These are phyloP conservation scores for Falco columbarius DNA, from an alignment of 2,797 vertebrate genomes.

Conservation along the genomic window DNA sequence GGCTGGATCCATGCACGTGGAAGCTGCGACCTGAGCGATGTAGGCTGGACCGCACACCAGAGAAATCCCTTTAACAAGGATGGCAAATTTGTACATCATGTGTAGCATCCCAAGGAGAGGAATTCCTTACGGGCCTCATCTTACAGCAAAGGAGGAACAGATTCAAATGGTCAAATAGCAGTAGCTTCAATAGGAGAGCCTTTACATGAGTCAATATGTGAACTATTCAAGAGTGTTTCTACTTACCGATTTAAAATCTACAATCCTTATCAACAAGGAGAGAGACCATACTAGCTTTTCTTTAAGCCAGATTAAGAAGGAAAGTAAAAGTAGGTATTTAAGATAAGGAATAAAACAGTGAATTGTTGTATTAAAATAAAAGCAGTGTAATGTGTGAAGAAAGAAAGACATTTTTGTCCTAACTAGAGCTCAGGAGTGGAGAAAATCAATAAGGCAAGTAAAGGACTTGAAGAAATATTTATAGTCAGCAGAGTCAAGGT, in stretches of 20 bases:
- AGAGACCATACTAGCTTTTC: not conserved
- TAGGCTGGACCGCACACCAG: not conserved
- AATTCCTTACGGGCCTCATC: not conserved
- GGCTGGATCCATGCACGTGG: rapidly evolving
- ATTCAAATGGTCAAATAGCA: slow-evolving; percentile 35
- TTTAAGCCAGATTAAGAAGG: slow-evolving; percentile 10
- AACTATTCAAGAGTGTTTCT: slow-evolving; percentile 46
- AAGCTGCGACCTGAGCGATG: not conserved
- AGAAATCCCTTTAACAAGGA: not conserved
- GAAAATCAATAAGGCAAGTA: slow-evolving; percentile 25
- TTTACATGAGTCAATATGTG: slow-evolving; percentile 46
- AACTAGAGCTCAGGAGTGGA: not conserved
- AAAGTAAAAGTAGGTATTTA: slow-evolving; percentile 39
- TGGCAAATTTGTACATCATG: not conserved
- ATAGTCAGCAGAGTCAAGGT: slow-evolving; percentile 46
- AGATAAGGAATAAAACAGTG: slow-evolving; percentile 35
- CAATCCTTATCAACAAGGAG: slow-evolving; percentile 28
- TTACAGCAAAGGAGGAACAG: not conserved
- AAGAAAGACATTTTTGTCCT: not conserved
- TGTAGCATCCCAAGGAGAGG: not conserved
- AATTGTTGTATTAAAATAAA: not conserved
- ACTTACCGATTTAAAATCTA: slow-evolving; percentile 30
- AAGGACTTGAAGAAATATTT: slow-evolving; percentile 40
- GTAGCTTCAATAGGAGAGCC: not conserved
- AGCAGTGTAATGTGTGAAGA: not conserved